Conservation (phyloP, 1,140 invertebrate species). For the Aporrectodea caliginosa region DNA sequence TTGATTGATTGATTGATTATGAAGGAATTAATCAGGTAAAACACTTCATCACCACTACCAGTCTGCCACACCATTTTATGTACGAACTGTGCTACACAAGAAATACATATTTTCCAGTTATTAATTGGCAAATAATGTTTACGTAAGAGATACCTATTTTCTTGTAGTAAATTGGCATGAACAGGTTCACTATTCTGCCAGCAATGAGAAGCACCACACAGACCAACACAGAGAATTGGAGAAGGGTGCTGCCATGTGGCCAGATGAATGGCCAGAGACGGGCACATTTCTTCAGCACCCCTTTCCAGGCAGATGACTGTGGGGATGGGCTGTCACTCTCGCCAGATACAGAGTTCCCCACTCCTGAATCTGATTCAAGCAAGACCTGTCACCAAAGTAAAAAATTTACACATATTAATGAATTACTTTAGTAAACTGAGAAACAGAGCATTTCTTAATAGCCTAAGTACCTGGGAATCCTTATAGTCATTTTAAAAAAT, state of each 20-base stretch:
- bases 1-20: too few relatives aligned
- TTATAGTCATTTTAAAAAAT: too few relatives aligned
- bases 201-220: conserved; percentile 73
- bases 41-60: too few relatives aligned
- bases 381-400: neutral
- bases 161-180: conserved; percentile 89
- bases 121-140: too few relatives aligned
- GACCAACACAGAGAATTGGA: conserved; percentile 79
- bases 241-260: conserved; percentile 73
- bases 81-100: too few relatives aligned
- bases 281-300: conserved; percentile 69
- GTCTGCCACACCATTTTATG: too few relatives aligned
- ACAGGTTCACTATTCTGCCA: conserved; percentile 88
- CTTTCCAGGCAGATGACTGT: conserved; percentile 48
- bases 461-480: too few relatives aligned
- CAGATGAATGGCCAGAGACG: conserved; percentile 86
- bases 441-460: too few relatives aligned
- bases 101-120: too few relatives aligned
- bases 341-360: neutral
- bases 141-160: conserved; percentile 74
- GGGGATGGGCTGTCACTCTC: neutral
- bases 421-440: neutral
- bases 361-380: neutral
- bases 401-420: neutral
- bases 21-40: too few relatives aligned